These are phyloP conservation scores for Cepaea hortensis DNA, from an alignment of 2,888 invertebrate species.

Conservation along the genomic window DNA sequence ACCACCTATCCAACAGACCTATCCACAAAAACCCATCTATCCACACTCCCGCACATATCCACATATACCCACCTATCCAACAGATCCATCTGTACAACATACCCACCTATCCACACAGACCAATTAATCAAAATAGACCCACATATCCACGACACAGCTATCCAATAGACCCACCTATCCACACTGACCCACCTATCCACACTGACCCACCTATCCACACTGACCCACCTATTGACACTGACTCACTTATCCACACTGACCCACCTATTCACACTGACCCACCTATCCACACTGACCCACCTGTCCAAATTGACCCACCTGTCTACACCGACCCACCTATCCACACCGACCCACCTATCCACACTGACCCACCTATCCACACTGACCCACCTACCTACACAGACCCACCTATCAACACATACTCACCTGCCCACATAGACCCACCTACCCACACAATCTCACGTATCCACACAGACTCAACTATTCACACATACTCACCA, in stretches of 20 bases:
- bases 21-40: neutral
- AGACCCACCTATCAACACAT: neutral
- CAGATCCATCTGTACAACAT: neutral
- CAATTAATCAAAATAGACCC: no score
- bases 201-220: neutral
- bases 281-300: neutral
- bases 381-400: neutral
- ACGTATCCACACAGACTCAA: slow-evolving; percentile 81
- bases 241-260: no score
- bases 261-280: neutral
- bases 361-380: neutral
- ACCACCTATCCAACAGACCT: neutral
- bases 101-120: neutral
- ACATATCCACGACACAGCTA: neutral
- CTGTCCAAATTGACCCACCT: no score
- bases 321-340: no score
- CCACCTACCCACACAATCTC: neutral
- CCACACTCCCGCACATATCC: neutral
- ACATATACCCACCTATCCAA: no score
- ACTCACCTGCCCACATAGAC: neutral
- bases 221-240: neutral
- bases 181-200: no score
- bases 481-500: neutral
- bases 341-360: neutral
- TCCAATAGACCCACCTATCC: neutral